Base-by-base conservation (phyloP, 2,888 invertebrate species). In the Taphrorychus bicolor region DNA sequence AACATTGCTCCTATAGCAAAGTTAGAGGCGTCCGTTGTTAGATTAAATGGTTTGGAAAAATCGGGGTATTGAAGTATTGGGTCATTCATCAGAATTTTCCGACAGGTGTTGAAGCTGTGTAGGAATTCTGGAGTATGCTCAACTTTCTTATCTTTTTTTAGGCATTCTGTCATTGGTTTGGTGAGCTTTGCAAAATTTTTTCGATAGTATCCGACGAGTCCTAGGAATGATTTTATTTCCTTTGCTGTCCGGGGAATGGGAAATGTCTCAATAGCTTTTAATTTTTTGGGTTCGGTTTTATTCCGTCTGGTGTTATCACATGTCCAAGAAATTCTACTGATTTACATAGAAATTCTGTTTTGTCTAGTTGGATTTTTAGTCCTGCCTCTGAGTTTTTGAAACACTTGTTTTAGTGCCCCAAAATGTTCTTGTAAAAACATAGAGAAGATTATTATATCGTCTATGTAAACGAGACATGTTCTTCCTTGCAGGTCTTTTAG, bases 1-100 rank as follows among this genome's bases (percentile, higher is more conserved):
- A 68, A 42, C 23, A 64, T 16, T 3, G 64, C 57, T 49, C 63
- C 63, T 5, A 60, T 52, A 9, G 60, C 60, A 18, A 51, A 52
- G 40, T 60, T 52, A 19, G 40, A 40, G 16, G 40, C 53, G 14
- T 59, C 49, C 9, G 48, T 23, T 1, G 59, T 59, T 2, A 60
- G 19, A 16, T 22, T 48, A 23, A 59, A 59, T n/a, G 32, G 49
- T 16, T 59, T 59, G 7, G 21, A 23, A 49, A 59, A 59, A 16
- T 59, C 59, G 3, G 49, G 49, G 18, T 59, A 42, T 49, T 42
- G 42, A 14, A 59, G 18, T 17, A 56, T 56, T 14, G 41, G 41
- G 9, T 59, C 21, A 16, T 42, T 21, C 9, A 19, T 41, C 17
- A 32, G 2, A 11, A 11, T 3, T 9, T 45, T 45, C 3, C 14